phyloP scores from a whole-genome alignment of 2,797 vertebrate species.

The Poeciliopsis turneri region DNA sequence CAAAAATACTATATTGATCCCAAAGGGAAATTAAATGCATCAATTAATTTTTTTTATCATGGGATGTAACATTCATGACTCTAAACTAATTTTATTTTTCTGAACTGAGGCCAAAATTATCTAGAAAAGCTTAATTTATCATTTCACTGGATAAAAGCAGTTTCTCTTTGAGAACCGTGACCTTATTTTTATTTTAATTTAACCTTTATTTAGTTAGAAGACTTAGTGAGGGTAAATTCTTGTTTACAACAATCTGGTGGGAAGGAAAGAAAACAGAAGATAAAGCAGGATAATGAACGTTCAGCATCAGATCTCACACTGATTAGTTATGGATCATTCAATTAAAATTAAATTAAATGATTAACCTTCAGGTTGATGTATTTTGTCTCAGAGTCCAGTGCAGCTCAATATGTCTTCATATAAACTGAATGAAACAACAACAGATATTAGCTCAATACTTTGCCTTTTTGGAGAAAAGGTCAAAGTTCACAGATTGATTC shows the following conservation, averaged over 20 bases:
- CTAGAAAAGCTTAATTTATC: too few relatives aligned
- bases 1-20: too few relatives aligned
- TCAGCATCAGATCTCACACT: not conserved
- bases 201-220: too few relatives aligned
- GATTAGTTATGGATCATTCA: not conserved
- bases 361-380: not conserved
- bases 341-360: not conserved
- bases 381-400: not conserved
- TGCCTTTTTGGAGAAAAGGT: not conserved
- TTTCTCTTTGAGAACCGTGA: not conserved
- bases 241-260: too few relatives aligned
- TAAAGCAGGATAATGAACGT: not conserved
- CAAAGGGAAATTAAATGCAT: too few relatives aligned
- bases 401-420: not conserved
- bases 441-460: not conserved
- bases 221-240: too few relatives aligned
- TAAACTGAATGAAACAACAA: not conserved
- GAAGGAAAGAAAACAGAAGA: too few relatives aligned
- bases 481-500: not conserved
- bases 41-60: too few relatives aligned
- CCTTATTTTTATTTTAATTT: not conserved
- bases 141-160: not conserved
- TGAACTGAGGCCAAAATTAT: too few relatives aligned
- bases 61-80: too few relatives aligned
- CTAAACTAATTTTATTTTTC: too few relatives aligned